Evolutionary conservation across 2,888 invertebrate species (phyloP), one percentile per base, ranked within the genome.

Genomic region (Pyralis farinalis): DNA sequence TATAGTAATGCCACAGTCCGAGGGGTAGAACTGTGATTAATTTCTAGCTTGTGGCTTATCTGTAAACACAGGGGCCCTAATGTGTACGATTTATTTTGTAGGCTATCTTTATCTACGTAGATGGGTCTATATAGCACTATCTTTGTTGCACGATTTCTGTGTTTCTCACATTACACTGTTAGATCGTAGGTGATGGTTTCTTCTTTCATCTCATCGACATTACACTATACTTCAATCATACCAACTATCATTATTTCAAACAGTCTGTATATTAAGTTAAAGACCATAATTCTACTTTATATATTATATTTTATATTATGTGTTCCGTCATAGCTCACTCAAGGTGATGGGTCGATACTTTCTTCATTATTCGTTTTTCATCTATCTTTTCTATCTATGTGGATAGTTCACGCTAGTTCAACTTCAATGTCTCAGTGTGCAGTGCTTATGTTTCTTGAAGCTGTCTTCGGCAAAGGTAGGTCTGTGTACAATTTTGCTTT

Each of bases 301-400:
- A 21, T 31, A 31, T 31, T 31, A 5, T 38, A 16, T 38, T 37
- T 5, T 37, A 37, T 47, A 47, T 55, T 55, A 46, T 60, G 58
- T 62, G 58, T 48, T 45, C n/a, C 56, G 58, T 69, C 47, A 22
- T 45, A 45, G 69, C 73, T 75, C 16, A 71, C 68, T 81, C 79
- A 80, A 71, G 87, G 87, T 88, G 87, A 81, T 80, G 87, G 87
- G 87, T 87, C 86, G 87, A 86, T 87, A 85, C 83, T 78, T 60
- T 64, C 57, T 59, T 35, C 63, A 58, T 61, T 66, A 61, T 75
- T 67, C 73, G 60, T 65, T 60, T 69, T 46, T 53, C 56, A 46
- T 63, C 51, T n/a, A 60, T 54, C 61, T 58, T 53, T 45, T 57
- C 55, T 58, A 55, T 33, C 20, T 39, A 16, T 20, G 32, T 20